Base-by-base conservation (phyloP, 1,140 invertebrate species). In the Brevipalpus yothersi region DNA sequence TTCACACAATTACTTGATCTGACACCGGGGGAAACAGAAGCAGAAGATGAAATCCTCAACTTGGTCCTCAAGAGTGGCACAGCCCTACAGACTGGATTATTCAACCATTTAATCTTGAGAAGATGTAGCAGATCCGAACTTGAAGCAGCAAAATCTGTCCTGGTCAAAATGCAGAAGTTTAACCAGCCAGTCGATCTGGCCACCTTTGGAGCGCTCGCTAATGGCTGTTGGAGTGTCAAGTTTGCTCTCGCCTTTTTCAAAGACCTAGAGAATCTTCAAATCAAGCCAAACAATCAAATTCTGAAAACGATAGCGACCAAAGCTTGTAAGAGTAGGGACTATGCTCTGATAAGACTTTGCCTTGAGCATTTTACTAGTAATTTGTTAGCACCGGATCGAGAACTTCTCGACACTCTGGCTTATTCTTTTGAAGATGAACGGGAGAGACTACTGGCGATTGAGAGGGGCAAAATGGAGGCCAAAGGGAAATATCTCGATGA, bases 71-170 rank as follows among this genome's bases (percentile, higher is more conserved):
- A 71, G 57, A 69, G 72, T 42, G 70, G 75, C 13, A 67, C 88
- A 0, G 75, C 74, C 64, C 70, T 79, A 0, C 86, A 92, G 71
- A 77, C 83, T 43, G 79, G 80, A 67, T 88, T 91, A 68, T 88
- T 79, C 65, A 94, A 92, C 71, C 77, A 83, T 68, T 71, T 92
- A 15, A 89, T 93, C 55, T 86, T 82, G 66, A 84, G 79, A 67
- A 75, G 83, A 58, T 79, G 77, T 66, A 70, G 78, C 60, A 71
- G 82, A 64, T 70, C 70, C 56, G 78, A 84, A 66, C 80, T 79
- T 68, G 70, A 75, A 58, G 72, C 69, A 66, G 84, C 81, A 31
- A 76, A 77, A 71, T 71, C 75, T 60, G 77, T 86, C 8, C 69
- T 83, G 40, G 61, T 72, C 41, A 70, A 81, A 55, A 80, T 92